Conservation (phyloP, 2,888 invertebrate genomes). For the Caenorhabditis angaria region DNA sequence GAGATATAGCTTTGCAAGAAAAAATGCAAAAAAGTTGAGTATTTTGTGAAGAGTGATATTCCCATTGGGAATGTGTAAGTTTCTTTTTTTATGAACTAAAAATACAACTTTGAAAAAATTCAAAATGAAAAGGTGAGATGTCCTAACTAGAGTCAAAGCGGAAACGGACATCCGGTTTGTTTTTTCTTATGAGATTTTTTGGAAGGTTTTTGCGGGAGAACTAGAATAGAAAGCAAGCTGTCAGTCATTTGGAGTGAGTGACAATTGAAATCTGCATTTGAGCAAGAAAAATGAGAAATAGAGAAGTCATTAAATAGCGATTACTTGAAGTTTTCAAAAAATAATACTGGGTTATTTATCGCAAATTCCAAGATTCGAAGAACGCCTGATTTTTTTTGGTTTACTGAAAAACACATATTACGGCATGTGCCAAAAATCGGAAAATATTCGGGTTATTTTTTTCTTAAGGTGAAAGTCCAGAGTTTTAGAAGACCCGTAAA, state of each 20-base stretch:
- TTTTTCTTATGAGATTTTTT: not conserved
- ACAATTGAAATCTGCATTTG: not conserved
- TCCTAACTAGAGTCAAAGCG: not conserved
- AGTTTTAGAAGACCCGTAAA: no score
- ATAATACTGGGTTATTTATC: no score
- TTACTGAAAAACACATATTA: no score
- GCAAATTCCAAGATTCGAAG: no score
- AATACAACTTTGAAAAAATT: not conserved
- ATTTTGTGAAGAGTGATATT: not conserved
- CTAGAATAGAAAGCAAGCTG: no score
- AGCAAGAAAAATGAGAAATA: not conserved
- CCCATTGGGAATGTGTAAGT: not conserved
- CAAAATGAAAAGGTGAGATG: slow-evolving; percentile 4
- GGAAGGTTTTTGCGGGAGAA: not conserved
- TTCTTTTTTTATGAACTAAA: not conserved
- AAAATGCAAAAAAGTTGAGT: not conserved
- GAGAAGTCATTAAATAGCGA: no score
- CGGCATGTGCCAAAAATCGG: no score
- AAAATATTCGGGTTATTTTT: no score
- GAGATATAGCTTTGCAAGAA: not conserved
- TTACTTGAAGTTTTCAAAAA: no score
- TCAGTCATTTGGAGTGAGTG: not conserved
- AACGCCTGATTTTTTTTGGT: no score
- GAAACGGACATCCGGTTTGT: slow-evolving; percentile 1
- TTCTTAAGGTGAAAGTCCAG: no score